phyloP scores from a whole-genome alignment of 2,113 vertebrate genomes.

The Vombatus ursinus region DNA sequence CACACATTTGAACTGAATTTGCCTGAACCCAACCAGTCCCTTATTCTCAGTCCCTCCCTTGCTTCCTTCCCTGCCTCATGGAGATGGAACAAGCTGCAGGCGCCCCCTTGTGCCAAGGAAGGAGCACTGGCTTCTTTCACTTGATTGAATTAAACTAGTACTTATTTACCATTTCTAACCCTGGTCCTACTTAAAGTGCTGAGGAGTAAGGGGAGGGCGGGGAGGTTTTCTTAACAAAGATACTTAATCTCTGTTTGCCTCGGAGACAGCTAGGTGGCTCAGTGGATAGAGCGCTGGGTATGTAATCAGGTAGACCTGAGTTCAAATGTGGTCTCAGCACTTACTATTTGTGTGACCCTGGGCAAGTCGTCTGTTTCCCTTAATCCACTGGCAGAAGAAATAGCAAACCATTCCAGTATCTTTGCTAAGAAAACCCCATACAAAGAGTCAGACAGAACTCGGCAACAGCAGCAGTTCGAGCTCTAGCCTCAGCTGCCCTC shows the following conservation, averaged over 20 bases:
- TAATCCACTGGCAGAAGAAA: not conserved
- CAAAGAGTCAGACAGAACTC: not conserved
- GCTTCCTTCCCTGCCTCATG: slow-evolving; percentile 4
- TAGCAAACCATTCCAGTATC: not conserved
- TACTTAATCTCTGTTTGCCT: not conserved
- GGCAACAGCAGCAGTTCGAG: not conserved
- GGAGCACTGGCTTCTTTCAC: slow-evolving; percentile 33
- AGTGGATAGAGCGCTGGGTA: not conserved
- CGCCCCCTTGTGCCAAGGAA: slow-evolving; percentile 66
- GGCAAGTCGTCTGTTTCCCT: not conserved
- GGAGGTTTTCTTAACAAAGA: not conserved
- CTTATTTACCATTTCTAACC: not conserved
- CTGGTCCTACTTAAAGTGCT: not conserved
- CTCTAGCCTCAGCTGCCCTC: not conserved
- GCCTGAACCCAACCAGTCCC: slow-evolving; percentile 36
- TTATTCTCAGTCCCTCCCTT: slow-evolving; percentile 41
- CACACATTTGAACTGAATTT: slow-evolving; percentile 61
- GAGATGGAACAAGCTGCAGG: slow-evolving; percentile 46
- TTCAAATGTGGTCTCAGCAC: not conserved
- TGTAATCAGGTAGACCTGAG: not conserved
- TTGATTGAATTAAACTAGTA: not conserved
- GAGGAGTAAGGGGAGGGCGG: not conserved
- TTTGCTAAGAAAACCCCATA: not conserved
- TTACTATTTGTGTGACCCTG: not conserved
- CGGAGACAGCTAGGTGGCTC: not conserved